Evolutionary conservation across 2,888 invertebrate genomes (phyloP).

Genomic region (Heliconius hortense): DNA sequence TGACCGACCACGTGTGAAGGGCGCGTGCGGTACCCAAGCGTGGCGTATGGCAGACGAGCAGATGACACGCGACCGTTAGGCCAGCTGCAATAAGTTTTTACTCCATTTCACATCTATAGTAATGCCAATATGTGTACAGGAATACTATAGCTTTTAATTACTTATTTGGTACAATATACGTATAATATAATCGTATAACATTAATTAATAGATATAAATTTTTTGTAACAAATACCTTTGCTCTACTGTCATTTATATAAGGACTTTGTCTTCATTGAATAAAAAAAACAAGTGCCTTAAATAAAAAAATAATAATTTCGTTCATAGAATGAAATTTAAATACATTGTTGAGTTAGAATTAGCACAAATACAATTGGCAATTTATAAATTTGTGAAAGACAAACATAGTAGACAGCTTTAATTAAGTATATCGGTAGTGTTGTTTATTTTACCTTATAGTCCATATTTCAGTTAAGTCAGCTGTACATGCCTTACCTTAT

Average conservation of each 20-base stretch:
- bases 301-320: too few relatives aligned
- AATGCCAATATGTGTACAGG: background rate
- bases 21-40: constrained; percentile 69
- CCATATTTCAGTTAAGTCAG: constrained; percentile 28
- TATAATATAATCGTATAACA: too few relatives aligned
- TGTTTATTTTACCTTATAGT: constrained; percentile 7
- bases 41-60: constrained; percentile 75
- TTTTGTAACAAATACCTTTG: too few relatives aligned
- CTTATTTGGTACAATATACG: too few relatives aligned
- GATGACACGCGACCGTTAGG: constrained; percentile 81
- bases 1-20: constrained; percentile 39
- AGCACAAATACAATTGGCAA: background rate
- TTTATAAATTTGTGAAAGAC: background rate
- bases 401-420: background rate
- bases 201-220: too few relatives aligned
- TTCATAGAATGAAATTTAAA: too few relatives aligned
- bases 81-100: constrained; percentile 67
- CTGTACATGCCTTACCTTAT: constrained; percentile 31
- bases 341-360: background rate
- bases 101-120: constrained; percentile 37
- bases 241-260: too few relatives aligned
- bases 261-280: too few relatives aligned
- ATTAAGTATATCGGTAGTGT: constrained; percentile 1
- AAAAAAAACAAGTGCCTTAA: too few relatives aligned
- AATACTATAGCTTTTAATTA: too few relatives aligned